These are phyloP conservation scores for Pachyuromys duprasi DNA, from an alignment of 2,797 vertebrate species.

Conservation along the genomic window DNA sequence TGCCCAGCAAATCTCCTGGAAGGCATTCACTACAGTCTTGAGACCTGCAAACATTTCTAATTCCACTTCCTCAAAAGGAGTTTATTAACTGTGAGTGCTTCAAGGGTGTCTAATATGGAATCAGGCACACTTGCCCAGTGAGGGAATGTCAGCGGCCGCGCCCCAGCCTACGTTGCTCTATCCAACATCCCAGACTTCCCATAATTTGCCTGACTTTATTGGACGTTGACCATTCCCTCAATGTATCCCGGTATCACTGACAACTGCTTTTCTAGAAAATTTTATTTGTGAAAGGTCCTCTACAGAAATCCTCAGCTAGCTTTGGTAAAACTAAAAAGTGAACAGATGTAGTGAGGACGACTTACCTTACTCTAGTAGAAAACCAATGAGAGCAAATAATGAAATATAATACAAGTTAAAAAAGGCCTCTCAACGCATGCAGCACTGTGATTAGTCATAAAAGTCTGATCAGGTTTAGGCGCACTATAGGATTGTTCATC, in stretches of 20 bases:
- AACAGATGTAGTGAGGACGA: conserved; percentile 86
- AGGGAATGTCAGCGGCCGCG: not conserved
- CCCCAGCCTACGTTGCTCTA: not conserved
- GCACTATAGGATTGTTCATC: conserved; percentile 91
- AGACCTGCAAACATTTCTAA: not conserved
- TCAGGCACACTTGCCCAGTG: not conserved
- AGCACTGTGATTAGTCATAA: conserved; percentile 98
- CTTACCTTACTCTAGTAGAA: conserved; percentile 99
- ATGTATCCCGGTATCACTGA: not conserved
- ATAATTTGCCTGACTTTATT: not conserved
- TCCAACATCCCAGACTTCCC: not conserved
- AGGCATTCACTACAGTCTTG: not conserved
- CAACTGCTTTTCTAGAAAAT: not conserved
- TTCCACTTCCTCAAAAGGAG: not conserved
- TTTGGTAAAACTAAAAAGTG: conserved; percentile 38
- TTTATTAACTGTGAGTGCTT: not conserved
- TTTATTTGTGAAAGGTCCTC: conserved; percentile 21
- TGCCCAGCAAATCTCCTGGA: not conserved
- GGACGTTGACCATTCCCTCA: not conserved
- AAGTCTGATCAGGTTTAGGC: conserved; percentile 95
- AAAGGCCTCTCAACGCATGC: conserved; percentile 94
- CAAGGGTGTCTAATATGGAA: not conserved
- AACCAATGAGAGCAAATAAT: conserved; percentile 99
- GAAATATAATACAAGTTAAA: conserved; percentile 99
- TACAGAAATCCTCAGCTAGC: conserved; percentile 50